Conservation (phyloP, 1,140 invertebrate genomes). For the Drosophila paulistorum region DNA sequence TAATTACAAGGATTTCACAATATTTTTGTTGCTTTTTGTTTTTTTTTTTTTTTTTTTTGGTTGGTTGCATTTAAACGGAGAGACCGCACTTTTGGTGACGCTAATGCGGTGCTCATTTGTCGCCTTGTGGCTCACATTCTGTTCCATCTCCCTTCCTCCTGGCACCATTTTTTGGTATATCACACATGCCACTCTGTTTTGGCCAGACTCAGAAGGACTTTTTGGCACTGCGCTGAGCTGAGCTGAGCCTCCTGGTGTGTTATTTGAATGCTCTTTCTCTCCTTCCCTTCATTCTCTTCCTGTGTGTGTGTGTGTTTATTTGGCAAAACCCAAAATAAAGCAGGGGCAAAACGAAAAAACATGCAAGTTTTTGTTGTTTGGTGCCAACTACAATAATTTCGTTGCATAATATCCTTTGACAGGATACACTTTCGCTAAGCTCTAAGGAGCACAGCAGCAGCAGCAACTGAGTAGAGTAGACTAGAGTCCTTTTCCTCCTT, state of each 20-base stretch:
- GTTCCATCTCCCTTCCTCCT: neutral
- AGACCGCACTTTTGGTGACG: slow-evolving; percentile 46
- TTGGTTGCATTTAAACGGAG: slow-evolving; percentile 41
- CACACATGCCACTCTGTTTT: slow-evolving; percentile 45
- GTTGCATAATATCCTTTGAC: slow-evolving; percentile 64
- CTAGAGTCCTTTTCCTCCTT: slow-evolving; percentile 13
- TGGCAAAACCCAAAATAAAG: slow-evolving; percentile 32
- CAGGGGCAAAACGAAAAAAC: neutral
- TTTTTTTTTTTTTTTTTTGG: slow-evolving; percentile 4
- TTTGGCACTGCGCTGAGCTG: slow-evolving; percentile 43
- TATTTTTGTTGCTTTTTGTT: neutral
- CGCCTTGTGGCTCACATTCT: slow-evolving; percentile 29
- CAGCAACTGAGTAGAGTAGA: slow-evolving; percentile 20
- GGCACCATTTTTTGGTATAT: neutral
- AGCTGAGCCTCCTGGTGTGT: slow-evolving; percentile 15
- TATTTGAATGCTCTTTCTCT: neutral
- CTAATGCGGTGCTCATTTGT: slow-evolving; percentile 59
- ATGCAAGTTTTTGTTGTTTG: slow-evolving; percentile 45
- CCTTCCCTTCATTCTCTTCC: neutral
- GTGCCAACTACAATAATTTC: slow-evolving; percentile 62
- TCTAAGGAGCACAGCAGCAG: slow-evolving; percentile 44
- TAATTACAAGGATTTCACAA: slow-evolving; percentile 37
- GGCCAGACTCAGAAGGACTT: slow-evolving; percentile 46
- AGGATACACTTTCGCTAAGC: slow-evolving; percentile 67
- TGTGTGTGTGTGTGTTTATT: slow-evolving; percentile 34